These are phyloP conservation scores for Centropus bengalensis DNA, from an alignment of 2,113 vertebrate species.

Conservation along the genomic window DNA sequence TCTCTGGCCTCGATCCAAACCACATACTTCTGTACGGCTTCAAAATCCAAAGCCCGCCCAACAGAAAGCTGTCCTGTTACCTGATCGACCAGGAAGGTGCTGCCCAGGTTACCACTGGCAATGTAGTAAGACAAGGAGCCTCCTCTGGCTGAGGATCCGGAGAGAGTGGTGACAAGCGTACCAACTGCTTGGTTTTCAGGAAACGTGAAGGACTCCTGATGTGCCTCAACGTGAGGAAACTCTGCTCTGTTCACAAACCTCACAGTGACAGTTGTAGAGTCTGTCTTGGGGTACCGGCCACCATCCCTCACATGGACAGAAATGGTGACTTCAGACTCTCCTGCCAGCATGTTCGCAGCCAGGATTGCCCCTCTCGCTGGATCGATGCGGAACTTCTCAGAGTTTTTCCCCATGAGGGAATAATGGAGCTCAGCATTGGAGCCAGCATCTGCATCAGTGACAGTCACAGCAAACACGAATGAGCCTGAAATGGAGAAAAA, in stretches of 20 bases:
- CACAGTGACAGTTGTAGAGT: slow-evolving; percentile 93
- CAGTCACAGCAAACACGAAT: slow-evolving; percentile 94
- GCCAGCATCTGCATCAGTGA: slow-evolving; percentile 91
- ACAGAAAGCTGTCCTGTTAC: slow-evolving; percentile 91
- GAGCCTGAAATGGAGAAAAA: slow-evolving; percentile 80
- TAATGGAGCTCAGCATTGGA: slow-evolving; percentile 92
- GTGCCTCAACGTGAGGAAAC: slow-evolving; percentile 87
- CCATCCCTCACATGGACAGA: slow-evolving; percentile 91
- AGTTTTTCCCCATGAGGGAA: slow-evolving; percentile 88
- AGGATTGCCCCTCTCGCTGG: slow-evolving; percentile 89
- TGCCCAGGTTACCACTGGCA: slow-evolving; percentile 92
- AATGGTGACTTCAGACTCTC: slow-evolving; percentile 90
- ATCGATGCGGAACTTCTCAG: slow-evolving; percentile 93
- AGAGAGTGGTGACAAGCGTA: slow-evolving; percentile 85
- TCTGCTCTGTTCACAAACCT: slow-evolving; percentile 89
- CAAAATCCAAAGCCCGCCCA: slow-evolving; percentile 86
- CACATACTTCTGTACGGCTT: slow-evolving; percentile 90
- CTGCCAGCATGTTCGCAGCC: slow-evolving; percentile 80
- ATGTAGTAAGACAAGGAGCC: slow-evolving; percentile 92
- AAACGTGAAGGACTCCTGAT: slow-evolving; percentile 86
- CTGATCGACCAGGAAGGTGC: slow-evolving; percentile 90
- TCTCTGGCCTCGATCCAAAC: slow-evolving; percentile 96
- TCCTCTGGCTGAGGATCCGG: slow-evolving; percentile 86
- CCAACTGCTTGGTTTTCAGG: slow-evolving; percentile 89
- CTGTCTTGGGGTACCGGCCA: slow-evolving; percentile 84